Percentiles rank a stretch among this genome's conserved stretches.
phyloP scores from a whole-genome alignment of 2,113 vertebrate species.

The Cnemophilus loriae region DNA sequence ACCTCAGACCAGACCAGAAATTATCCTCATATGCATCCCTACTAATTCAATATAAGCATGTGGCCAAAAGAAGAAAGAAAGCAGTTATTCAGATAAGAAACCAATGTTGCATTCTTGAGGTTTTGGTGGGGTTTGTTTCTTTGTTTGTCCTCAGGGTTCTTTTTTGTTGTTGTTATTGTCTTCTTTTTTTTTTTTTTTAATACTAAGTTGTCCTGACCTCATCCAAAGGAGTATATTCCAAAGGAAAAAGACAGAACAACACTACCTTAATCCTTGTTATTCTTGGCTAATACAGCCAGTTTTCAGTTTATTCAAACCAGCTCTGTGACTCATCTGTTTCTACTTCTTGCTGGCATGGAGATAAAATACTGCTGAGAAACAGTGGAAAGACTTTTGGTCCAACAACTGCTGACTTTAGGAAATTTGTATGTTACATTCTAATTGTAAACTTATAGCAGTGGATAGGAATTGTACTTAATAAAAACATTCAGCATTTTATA shows the following conservation, averaged over 20 bases:
- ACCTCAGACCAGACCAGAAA: background rate
- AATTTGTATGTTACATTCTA: background rate
- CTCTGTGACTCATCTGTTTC: conserved; percentile 31
- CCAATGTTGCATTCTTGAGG: background rate
- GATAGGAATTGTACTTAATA: background rate
- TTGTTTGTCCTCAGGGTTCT: background rate
- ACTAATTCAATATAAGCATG: background rate
- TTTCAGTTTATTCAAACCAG: conserved; percentile 11
- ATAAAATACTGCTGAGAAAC: conserved; percentile 7
- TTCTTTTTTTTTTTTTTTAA: background rate
- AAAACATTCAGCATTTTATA: background rate
- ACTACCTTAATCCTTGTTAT: background rate
- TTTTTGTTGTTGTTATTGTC: background rate
- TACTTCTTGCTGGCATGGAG: conserved; percentile 5
- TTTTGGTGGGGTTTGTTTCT: background rate
- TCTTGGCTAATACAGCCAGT: background rate
- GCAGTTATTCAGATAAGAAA: background rate
- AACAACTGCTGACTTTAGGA: background rate
- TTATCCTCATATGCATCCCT: background rate
- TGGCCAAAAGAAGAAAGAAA: background rate
- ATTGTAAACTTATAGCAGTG: background rate
- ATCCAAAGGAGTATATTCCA: background rate
- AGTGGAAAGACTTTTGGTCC: background rate
- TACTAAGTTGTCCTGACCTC: background rate
- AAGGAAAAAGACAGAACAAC: background rate